Conservation (phyloP, 2,888 invertebrate species). For the Creontiades dilutus region DNA sequence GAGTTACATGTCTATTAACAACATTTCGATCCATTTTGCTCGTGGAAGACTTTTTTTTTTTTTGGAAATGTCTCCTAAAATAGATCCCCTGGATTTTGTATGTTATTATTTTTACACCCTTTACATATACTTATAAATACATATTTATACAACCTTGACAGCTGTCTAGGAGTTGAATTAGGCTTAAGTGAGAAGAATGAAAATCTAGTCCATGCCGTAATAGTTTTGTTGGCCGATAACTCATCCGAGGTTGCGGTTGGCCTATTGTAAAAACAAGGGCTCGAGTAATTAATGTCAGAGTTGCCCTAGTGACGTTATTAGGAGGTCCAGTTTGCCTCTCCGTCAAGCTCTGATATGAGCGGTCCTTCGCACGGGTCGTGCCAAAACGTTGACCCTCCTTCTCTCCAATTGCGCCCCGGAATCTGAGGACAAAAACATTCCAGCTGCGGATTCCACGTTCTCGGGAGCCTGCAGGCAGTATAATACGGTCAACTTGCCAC, state of each 20-base stretch:
- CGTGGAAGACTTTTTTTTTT: too few relatives aligned
- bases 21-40: too few relatives aligned
- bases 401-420: constrained; percentile 1
- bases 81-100: too few relatives aligned
- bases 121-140: too few relatives aligned
- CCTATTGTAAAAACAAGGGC: background rate
- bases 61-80: too few relatives aligned
- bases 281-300: constrained; percentile 28
- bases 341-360: background rate
- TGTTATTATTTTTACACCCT: too few relatives aligned
- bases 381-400: constrained; percentile 4
- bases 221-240: background rate
- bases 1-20: too few relatives aligned
- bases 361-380: background rate
- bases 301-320: constrained; percentile 25
- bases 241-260: background rate
- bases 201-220: background rate
- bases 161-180: too few relatives aligned
- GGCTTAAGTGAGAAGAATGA: too few relatives aligned
- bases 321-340: background rate
- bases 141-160: too few relatives aligned
- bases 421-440: constrained; percentile 36
- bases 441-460: constrained; percentile 10
- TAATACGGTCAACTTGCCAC: constrained; percentile 24
- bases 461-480: background rate